These are phyloP conservation scores for Callocephalon fimbriatum DNA, from an alignment of 2,113 vertebrate species.

Conservation along the genomic window DNA sequence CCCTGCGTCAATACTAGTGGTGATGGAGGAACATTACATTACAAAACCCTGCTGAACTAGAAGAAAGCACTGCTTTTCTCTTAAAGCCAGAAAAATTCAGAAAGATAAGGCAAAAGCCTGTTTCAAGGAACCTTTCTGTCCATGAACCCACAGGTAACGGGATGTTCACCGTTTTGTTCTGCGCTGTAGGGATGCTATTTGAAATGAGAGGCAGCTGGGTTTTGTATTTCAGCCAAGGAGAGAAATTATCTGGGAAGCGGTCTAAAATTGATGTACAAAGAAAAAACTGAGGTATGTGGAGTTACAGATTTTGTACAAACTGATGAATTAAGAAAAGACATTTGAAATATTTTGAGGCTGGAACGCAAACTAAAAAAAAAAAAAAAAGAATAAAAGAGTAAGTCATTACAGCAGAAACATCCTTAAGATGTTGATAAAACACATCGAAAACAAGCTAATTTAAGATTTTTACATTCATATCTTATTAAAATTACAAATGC, in stretches of 20 bases:
- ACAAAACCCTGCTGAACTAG: slow-evolving; percentile 61
- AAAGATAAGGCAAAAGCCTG: slow-evolving; percentile 53
- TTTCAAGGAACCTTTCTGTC: slow-evolving; percentile 58
- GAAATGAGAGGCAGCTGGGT: slow-evolving; percentile 45
- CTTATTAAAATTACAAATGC: slow-evolving; percentile 3
- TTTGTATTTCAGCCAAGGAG: slow-evolving; percentile 53
- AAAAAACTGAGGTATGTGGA: slow-evolving; percentile 21
- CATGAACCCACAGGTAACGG: slow-evolving; percentile 48
- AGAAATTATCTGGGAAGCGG: slow-evolving; percentile 58
- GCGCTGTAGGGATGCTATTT: slow-evolving; percentile 59
- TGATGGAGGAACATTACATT: slow-evolving; percentile 60
- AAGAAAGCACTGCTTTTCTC: slow-evolving; percentile 59
- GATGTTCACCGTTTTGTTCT: slow-evolving; percentile 61
- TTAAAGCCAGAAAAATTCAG: slow-evolving; percentile 54
- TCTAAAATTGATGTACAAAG: slow-evolving; percentile 48
- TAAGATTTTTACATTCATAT: background rate
- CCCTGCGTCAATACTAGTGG: slow-evolving; percentile 43
- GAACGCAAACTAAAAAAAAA: background rate
- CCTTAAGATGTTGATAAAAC: background rate
- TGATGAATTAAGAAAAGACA: background rate
- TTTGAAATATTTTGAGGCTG: slow-evolving; percentile 17
- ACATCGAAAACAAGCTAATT: background rate
- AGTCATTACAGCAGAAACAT: background rate
- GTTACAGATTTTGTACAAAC: slow-evolving; percentile 25
- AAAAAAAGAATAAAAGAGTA: background rate